Conservation (phyloP, 2,888 invertebrate genomes). For the Hofmannophila pseudospretella region DNA sequence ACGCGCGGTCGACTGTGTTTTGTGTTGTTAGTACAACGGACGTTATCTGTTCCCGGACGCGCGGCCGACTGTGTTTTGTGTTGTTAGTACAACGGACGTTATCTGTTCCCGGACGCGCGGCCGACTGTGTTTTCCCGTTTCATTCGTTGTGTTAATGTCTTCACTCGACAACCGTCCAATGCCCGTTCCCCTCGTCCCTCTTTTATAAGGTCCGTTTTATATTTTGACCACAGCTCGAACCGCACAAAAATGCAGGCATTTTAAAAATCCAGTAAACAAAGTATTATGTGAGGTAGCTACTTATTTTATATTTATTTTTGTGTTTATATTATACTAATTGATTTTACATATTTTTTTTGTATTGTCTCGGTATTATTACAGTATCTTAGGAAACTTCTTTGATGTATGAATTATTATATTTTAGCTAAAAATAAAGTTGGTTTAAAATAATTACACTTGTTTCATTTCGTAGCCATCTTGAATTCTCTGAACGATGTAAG, state of each 20-base stretch:
- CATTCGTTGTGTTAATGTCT: constrained; percentile 26
- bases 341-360: constrained; percentile 34
- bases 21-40: constrained; percentile 11
- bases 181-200: constrained; percentile 37
- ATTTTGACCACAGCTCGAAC: constrained; percentile 3
- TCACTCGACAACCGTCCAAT: constrained; percentile 62
- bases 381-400: constrained; percentile 72
- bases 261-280: constrained; percentile 26
- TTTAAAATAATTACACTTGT: constrained; percentile 59
- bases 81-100: constrained; percentile 11
- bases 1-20: constrained; percentile 3
- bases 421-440: constrained; percentile 79
- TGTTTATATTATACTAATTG: constrained; percentile 26
- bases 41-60: not conserved
- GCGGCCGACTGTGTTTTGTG: constrained; percentile 3
- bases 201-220: constrained; percentile 41
- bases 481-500: too few relatives aligned
- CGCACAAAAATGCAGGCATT: constrained; percentile 38
- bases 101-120: not conserved
- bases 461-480: too few relatives aligned
- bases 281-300: constrained; percentile 58
- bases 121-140: constrained; percentile 11
- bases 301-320: constrained; percentile 30
- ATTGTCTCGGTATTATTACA: constrained; percentile 65
- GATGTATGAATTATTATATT: constrained; percentile 78